Evolutionary conservation across 1,140 invertebrate species (phyloP), one percentile per base, ranked within the genome.

Genomic region (Drosophila truncata): DNA sequence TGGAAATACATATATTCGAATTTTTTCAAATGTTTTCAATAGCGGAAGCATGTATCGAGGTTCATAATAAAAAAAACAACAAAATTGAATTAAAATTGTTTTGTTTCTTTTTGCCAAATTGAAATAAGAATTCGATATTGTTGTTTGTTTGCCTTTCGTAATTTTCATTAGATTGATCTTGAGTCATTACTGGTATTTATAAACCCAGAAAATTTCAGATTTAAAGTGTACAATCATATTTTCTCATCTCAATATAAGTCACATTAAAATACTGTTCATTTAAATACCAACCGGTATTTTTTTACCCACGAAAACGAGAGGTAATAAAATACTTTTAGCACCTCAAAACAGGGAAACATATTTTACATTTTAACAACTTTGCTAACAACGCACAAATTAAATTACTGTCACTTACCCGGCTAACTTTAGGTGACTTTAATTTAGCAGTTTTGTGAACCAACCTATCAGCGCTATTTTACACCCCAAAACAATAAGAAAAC

Each of bases 21-120:
- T 29, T 18, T 16, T 5, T n/a, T 31, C 18, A 25, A 25, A 14
- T 11, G 25, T 2, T 16, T 16, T 14, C 8, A 37, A 25, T 14
- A 13, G n/a, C 10, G 27, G n/a, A 50, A 64, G n/a, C 16, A 37
- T 46, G 23, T 11, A 3, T n/a, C 7, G 18, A 9, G 20, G 16
- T 37, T 33, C 11, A 46, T 35, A 33, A 47, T 27, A 47, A 27
- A 10, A 66, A 58, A 66, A 29, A 7, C 27, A 50, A 37, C 6
- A 2, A 14, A 47, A 67, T 63, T 67, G 7, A 67, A 69, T 65
- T 50, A 23, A 63, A 64, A 64, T 11, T 31, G 25, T 47, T 63
- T 63, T 25, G 29, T 20, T 37, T 63, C 41, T 39, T 23, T 44
- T 23, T 33, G n/a, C 5, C 29, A 18, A 65, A 14, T 61, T 13